These are phyloP conservation scores for Dendrocincla fuliginosa DNA, from an alignment of 2,797 vertebrate species.

Conservation along the genomic window DNA sequence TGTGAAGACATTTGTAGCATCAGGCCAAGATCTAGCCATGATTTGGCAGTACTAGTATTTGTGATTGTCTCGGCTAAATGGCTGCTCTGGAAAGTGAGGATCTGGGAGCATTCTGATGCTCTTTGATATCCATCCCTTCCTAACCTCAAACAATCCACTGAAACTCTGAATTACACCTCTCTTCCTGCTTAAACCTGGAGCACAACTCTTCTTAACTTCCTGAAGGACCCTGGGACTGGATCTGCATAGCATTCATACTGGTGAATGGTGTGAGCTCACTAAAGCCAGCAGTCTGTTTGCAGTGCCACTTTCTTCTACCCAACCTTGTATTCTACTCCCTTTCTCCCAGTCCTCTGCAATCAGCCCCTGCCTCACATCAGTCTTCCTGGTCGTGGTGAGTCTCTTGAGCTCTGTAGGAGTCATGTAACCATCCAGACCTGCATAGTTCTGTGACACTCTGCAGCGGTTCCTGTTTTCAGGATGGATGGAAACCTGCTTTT, in stretches of 20 bases:
- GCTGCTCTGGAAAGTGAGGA: constrained; percentile 7
- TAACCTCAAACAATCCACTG: not conserved
- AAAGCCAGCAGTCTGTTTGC: not conserved
- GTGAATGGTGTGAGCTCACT: not conserved
- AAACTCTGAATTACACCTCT: constrained; percentile 11
- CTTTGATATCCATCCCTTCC: not conserved
- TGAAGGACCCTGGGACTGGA: constrained; percentile 19
- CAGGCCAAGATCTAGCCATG: constrained; percentile 9
- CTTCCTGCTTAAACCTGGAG: not conserved
- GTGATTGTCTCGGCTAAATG: constrained; percentile 30
- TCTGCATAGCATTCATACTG: not conserved
- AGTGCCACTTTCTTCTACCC: not conserved
- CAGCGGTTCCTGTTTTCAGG: not conserved
- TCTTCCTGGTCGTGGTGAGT: not conserved
- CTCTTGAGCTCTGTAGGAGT: not conserved
- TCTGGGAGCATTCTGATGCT: not conserved
- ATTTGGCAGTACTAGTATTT: constrained; percentile 1
- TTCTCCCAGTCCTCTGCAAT: not conserved
- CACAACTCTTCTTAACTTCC: not conserved
- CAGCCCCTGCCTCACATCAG: not conserved
- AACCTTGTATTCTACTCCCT: not conserved
- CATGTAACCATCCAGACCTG: not conserved
- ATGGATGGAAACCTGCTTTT: not conserved
- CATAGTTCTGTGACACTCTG: not conserved
- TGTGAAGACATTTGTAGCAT: constrained; percentile 38